These are phyloP conservation scores for Argyrosomus japonicus DNA, from an alignment of 2,113 vertebrate genomes.

Conservation along the genomic window DNA sequence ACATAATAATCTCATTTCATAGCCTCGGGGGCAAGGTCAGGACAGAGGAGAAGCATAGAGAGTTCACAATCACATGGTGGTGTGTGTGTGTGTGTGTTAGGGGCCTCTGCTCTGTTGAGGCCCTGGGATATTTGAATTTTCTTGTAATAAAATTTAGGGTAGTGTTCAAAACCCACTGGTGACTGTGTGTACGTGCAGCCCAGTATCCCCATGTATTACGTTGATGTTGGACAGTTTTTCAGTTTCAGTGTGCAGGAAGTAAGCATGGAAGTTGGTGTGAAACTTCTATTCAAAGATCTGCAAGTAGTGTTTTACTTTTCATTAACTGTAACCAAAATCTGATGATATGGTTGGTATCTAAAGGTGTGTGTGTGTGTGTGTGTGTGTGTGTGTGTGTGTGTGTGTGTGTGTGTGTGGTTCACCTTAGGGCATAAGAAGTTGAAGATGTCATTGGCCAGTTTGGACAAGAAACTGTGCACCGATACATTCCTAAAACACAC, in stretches of 20 bases:
- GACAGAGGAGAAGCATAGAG: conserved; percentile 42
- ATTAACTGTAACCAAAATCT: not conserved
- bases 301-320: not conserved
- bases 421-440: not conserved
- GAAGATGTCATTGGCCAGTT: not conserved
- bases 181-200: not conserved
- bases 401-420: not conserved
- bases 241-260: not conserved
- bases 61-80: conserved; percentile 55
- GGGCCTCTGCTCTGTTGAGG: not conserved
- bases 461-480: conserved; percentile 4
- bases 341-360: not conserved
- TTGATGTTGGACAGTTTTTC: not conserved
- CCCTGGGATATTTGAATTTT: not conserved
- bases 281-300: not conserved
- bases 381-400: not conserved
- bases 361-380: not conserved
- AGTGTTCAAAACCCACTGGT: not conserved
- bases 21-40: conserved; percentile 65
- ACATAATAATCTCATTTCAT: conserved; percentile 79
- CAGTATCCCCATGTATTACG: not conserved
- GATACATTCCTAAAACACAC: not conserved
- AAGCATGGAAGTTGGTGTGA: not conserved
- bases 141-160: not conserved
- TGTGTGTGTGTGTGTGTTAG: conserved; percentile 7